phyloP scores from a whole-genome alignment of 2,888 invertebrate genomes.

The Perithous albicinctus region DNA sequence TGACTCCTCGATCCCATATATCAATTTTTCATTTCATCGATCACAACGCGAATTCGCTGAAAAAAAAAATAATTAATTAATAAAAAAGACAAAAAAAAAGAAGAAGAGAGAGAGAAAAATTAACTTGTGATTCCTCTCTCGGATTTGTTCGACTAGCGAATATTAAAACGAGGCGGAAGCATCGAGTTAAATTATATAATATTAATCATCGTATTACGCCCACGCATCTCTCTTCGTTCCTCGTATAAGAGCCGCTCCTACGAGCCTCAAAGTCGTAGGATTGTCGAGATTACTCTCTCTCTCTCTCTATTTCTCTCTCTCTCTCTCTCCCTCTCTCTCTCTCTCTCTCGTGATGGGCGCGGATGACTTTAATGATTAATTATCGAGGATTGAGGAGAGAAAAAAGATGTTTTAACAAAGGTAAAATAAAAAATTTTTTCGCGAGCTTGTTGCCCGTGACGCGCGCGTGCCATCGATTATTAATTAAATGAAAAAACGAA shows the following conservation, averaged over 20 bases:
- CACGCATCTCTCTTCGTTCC: conserved; percentile 32
- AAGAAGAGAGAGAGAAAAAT: conserved; percentile 27
- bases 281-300: too few relatives aligned
- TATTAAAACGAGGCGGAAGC: conserved; percentile 28
- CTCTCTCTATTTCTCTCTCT: too few relatives aligned
- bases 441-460: conserved; percentile 65
- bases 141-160: conserved; percentile 32
- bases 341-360: conserved; percentile 9
- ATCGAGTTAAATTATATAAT: conserved; percentile 12
- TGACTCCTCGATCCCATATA: conserved; percentile 35
- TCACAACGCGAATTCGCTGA: conserved; percentile 41
- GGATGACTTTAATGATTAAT: conserved; percentile 15
- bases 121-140: conserved; percentile 24
- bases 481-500: conserved; percentile 52
- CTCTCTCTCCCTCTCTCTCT: too few relatives aligned
- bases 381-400: conserved; percentile 25
- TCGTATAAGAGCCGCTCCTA: conserved; percentile 16
- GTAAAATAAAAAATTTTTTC: conserved; percentile 44
- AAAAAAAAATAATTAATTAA: too few relatives aligned
- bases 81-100: too few relatives aligned
- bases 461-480: conserved; percentile 68
- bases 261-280: conserved; percentile 35
- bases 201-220: too few relatives aligned
- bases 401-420: conserved; percentile 8
- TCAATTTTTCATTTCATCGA: conserved; percentile 39